Evolutionary conservation across 1,140 invertebrate species (phyloP), one percentile per base, ranked within the genome.

Genomic region (Drosophila sp.): DNA sequence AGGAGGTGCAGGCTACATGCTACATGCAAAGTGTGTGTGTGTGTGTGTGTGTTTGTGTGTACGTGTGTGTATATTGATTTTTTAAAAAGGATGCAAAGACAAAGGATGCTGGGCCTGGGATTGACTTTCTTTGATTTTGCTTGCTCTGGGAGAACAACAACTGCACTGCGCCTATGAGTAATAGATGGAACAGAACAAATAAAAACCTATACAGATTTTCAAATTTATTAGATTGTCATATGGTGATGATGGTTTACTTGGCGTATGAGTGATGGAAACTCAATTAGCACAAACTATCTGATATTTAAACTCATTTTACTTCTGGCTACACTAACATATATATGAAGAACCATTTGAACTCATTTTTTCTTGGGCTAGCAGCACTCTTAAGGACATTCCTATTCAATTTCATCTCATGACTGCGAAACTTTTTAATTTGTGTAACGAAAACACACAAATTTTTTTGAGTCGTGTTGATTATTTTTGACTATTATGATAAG

Each of bases 111-210:
- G 62, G 63, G 56, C 38, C 70, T 69, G 61, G 47, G 30, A 63
- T 62, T 58, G 65, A 63, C 50, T 72, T 72, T 38, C 40, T 41
- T 76, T 72, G 66, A 67, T 65, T 58, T 76, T 70, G 64, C 70
- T 62, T 69, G 70, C 55, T 66, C 25, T 38, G 65, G 54, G 65
- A 41, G 44, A 62, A 25, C 44, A 44, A 6, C 7, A 60, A 54
- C 75, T 64, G 71, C 79, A 67, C 56, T 77, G 80, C 80, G 80
- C 80, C 80, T 80, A 84, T 84, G 73, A 67, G 80, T 69, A 80
- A 84, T 83, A 70, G 55, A 66, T 58, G 40, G 47, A 10, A 55
- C 10, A 3, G 10, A 55, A 55, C 27, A 27, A 29, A 29, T 4
- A 35, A 25, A 11, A 35, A 4, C 32, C 6, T 57, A 17, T 32